Percentiles rank a stretch among this genome's conserved stretches.
Conservation (phyloP, 2,113 vertebrate genomes). For the Poeciliopsis prolifica region DNA sequence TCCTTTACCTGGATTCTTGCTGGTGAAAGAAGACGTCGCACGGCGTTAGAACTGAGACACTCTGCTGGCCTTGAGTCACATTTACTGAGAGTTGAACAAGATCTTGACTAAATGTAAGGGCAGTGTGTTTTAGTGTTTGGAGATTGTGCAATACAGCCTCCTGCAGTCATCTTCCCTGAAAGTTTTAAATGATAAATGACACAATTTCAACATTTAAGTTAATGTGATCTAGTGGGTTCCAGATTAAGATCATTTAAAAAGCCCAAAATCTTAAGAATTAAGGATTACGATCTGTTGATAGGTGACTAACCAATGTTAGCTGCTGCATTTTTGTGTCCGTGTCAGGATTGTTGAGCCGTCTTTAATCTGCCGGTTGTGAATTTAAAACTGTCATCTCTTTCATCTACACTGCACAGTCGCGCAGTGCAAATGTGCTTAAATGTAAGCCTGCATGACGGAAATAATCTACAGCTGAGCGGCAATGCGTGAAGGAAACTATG, state of each 20-base stretch:
- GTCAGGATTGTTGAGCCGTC: background rate
- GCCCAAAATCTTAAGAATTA: no score
- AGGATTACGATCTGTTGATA: no score
- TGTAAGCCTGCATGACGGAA: constrained; percentile 6
- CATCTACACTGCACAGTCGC: constrained; percentile 15
- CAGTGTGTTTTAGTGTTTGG: background rate
- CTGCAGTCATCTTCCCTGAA: no score
- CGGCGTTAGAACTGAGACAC: background rate
- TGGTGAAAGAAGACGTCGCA: background rate
- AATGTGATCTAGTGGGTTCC: no score
- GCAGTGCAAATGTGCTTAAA: constrained; percentile 12
- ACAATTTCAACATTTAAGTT: no score
- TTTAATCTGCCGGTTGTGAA: constrained; percentile 15
- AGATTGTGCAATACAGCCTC: no score
- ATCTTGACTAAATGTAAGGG: background rate
- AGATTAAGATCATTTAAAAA: no score
- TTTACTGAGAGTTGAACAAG: background rate
- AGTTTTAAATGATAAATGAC: no score
- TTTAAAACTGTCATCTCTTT: constrained; percentile 27
- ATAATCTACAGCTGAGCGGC: background rate
- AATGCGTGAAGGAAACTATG: background rate
- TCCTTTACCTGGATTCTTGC: background rate
- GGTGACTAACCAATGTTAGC: no score
- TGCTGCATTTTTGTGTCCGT: background rate
- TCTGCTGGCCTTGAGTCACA: background rate